A percentile compares a stretch with the other conserved stretches of the same genome.
Evolutionary conservation across 1,140 invertebrate species (phyloP).

Genomic region (Mya arenaria): DNA sequence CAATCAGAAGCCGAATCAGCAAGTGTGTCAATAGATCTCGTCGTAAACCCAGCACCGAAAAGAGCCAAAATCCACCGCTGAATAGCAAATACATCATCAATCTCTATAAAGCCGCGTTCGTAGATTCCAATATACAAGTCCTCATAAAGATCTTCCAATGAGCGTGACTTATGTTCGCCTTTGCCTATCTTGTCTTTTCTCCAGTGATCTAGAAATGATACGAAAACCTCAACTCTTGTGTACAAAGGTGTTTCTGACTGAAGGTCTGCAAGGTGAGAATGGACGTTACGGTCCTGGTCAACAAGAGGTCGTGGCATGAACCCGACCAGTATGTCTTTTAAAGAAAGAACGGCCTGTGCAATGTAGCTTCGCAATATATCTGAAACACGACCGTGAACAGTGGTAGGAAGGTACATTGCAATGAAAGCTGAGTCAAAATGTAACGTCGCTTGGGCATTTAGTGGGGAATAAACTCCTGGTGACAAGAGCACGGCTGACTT

Average conservation of each 20-base stretch:
- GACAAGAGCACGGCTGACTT: slow-evolving; percentile 22
- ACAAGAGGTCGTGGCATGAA: slow-evolving; percentile 42
- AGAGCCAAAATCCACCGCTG: neutral
- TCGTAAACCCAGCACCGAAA: neutral
- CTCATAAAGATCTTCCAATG: neutral
- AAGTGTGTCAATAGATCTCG: no score
- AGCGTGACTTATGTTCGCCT: neutral
- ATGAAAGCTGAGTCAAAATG: slow-evolving; percentile 15
- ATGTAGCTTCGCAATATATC: slow-evolving; percentile 57
- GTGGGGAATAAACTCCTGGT: slow-evolving; percentile 33
- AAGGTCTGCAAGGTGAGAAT: slow-evolving; percentile 28
- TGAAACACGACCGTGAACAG: slow-evolving; percentile 33
- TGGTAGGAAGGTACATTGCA: slow-evolving; percentile 37
- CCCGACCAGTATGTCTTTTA: neutral
- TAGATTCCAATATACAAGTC: slow-evolving; percentile 8
- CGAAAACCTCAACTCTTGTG: neutral
- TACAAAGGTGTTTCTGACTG: slow-evolving; percentile 23
- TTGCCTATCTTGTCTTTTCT: neutral
- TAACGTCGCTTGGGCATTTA: slow-evolving; percentile 54
- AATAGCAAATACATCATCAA: slow-evolving; percentile 13
- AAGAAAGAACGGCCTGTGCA: slow-evolving; percentile 26
- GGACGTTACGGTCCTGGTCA: slow-evolving; percentile 39
- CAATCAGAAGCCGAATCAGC: no score
- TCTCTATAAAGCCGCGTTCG: slow-evolving; percentile 23
- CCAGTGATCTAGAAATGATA: neutral